phyloP scores from a whole-genome alignment of 2,888 invertebrate species.

The Xiphydria camelus region DNA sequence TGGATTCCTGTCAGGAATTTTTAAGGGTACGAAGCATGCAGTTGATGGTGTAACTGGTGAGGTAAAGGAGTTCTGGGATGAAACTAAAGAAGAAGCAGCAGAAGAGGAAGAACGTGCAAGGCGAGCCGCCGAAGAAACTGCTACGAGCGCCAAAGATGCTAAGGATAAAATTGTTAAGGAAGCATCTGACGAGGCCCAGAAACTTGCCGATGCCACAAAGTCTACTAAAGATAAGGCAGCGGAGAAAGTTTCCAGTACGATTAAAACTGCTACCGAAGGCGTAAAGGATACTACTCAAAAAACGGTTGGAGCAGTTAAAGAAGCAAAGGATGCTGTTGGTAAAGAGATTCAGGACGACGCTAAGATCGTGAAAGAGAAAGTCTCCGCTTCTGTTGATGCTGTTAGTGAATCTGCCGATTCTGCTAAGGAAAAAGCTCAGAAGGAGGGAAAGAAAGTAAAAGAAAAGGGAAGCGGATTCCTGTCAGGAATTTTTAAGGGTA shows the following conservation, averaged over 20 bases:
- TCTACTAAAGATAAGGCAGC: slow-evolving; percentile 4
- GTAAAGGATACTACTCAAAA: background rate
- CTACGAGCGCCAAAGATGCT: slow-evolving; percentile 16
- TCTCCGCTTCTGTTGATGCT: background rate
- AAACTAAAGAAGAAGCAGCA: slow-evolving; percentile 24
- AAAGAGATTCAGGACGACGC: background rate
- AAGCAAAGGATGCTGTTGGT: background rate
- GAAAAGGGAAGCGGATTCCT: slow-evolving; percentile 32
- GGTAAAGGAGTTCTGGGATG: slow-evolving; percentile 23
- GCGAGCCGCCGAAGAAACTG: slow-evolving; percentile 13
- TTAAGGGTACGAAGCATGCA: slow-evolving; percentile 19
- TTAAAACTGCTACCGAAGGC: background rate
- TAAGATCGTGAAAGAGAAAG: background rate
- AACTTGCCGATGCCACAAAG: slow-evolving; percentile 4
- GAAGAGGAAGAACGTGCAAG: slow-evolving; percentile 22
- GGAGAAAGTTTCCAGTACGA: slow-evolving; percentile 16
- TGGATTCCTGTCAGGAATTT: slow-evolving; percentile 36
- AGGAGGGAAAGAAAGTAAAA: slow-evolving; percentile 25
- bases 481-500: slow-evolving; percentile 35
- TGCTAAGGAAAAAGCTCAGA: background rate
- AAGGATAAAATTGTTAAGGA: slow-evolving; percentile 19
- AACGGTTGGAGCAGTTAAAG: slow-evolving; percentile 6
- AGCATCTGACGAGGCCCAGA: slow-evolving; percentile 6
- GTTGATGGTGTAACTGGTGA: slow-evolving; percentile 13
- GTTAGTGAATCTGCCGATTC: background rate